Percentiles rank a stretch among this genome's conserved stretches.
These are phyloP conservation scores for Eleginops maclovinus DNA, from an alignment of 2,113 vertebrate genomes.

Conservation along the genomic window DNA sequence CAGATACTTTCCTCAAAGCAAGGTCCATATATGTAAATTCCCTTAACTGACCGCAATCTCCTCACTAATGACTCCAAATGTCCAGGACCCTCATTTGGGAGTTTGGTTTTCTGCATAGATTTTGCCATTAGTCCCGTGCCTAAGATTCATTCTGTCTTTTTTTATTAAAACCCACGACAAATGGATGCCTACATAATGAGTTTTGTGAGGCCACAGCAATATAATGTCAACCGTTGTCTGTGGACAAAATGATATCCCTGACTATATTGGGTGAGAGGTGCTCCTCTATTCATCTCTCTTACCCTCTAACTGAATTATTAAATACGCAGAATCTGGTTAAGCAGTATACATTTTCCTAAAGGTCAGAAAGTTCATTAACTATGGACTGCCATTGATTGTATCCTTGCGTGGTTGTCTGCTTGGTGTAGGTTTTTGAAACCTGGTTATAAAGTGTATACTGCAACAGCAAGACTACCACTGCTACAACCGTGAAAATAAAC, in stretches of 20 bases:
- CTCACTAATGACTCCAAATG: conserved; percentile 57
- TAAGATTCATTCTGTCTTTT: conserved; percentile 71
- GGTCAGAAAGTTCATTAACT: conserved; percentile 88
- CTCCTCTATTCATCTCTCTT: conserved; percentile 75
- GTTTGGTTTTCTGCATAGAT: conserved; percentile 80
- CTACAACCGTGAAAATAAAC: background rate
- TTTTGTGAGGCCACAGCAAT: conserved; percentile 72
- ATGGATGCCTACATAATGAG: conserved; percentile 79
- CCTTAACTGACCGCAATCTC: conserved; percentile 32
- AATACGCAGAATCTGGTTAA: conserved; percentile 86
- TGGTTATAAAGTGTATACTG: conserved; percentile 38
- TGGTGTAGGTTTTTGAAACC: conserved; percentile 58
- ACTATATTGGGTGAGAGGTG: conserved; percentile 79
- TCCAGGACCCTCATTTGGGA: conserved; percentile 51
- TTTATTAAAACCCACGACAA: conserved; percentile 83
- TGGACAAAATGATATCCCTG: conserved; percentile 83
- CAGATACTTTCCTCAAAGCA: conserved; percentile 48
- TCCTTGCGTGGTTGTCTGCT: conserved; percentile 66
- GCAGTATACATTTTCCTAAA: conserved; percentile 85
- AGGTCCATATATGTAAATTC: conserved; percentile 56
- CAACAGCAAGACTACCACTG: background rate
- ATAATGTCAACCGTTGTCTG: conserved; percentile 80
- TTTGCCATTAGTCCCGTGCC: conserved; percentile 60
- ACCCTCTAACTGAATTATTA: conserved; percentile 88
- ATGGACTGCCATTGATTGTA: conserved; percentile 83